phyloP scores from a whole-genome alignment of 2,797 vertebrate genomes.

The Malacoraja senta region DNA sequence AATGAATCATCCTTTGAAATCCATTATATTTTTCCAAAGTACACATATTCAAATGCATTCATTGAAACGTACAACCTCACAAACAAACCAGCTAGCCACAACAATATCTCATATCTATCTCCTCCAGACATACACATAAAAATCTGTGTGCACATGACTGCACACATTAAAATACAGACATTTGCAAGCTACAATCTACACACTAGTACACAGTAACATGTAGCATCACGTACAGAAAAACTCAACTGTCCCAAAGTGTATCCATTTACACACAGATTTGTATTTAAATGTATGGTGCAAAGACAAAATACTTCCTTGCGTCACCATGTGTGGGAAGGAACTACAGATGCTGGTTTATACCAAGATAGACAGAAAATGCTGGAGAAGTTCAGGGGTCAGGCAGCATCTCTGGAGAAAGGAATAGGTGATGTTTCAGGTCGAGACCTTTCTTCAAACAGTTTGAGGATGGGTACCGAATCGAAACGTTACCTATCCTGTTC shows the following conservation, averaged over 20 bases:
- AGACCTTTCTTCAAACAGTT: too few species aligned
- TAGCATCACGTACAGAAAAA: background rate
- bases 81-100: background rate
- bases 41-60: constrained; percentile 18
- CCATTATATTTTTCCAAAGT: constrained; percentile 26
- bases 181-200: too few species aligned
- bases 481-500: too few species aligned
- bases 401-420: too few species aligned
- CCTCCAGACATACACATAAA: too few species aligned
- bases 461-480: too few species aligned
- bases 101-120: background rate
- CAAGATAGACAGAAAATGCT: too few species aligned
- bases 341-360: too few species aligned
- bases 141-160: background rate
- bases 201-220: too few species aligned
- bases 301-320: background rate
- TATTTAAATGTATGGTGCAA: background rate
- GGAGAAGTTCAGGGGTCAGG: too few species aligned
- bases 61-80: background rate
- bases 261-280: background rate
- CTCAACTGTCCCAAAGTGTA: background rate
- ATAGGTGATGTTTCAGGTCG: too few species aligned
- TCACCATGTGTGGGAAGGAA: too few species aligned
- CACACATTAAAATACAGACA: background rate
- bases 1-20: constrained; percentile 38